Conservation (phyloP, 92 coral and sea anemone genomes). For the Nematostella vectensis region DNA sequence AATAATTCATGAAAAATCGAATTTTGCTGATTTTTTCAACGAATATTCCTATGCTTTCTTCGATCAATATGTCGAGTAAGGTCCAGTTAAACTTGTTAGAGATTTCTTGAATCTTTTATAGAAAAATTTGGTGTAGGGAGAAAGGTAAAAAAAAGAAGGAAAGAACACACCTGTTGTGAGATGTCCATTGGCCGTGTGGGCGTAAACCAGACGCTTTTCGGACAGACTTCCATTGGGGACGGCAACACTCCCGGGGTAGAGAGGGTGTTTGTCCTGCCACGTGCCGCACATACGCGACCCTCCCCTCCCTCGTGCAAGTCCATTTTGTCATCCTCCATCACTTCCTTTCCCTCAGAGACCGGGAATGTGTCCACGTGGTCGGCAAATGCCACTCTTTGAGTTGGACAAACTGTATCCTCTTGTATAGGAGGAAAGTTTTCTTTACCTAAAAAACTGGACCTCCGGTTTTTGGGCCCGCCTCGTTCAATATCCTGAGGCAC, state of each 20-base stretch:
- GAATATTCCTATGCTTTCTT: too few relatives aligned
- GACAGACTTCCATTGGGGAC: constrained; percentile 21
- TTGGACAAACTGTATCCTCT: neutral
- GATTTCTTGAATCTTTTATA: too few relatives aligned
- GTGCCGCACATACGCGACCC: neutral
- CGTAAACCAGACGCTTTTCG: neutral
- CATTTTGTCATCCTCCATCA: constrained; percentile 2
- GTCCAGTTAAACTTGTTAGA: too few relatives aligned
- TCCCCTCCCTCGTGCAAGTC: neutral
- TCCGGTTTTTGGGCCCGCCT: constrained; percentile 1
- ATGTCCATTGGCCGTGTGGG: constrained; percentile 21
- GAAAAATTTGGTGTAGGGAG: too few relatives aligned
- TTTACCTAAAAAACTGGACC: constrained; percentile 16
- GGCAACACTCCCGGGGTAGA: constrained; percentile 7
- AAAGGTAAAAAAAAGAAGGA: too few relatives aligned
- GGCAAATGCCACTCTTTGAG: neutral
- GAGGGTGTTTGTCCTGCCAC: neutral
- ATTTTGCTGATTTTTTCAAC: too few relatives aligned
- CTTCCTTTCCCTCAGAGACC: constrained; percentile 1
- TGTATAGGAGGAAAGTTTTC: constrained; percentile 11
- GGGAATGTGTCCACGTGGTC: neutral
- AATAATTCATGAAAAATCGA: too few relatives aligned
- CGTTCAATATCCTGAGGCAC: neutral
- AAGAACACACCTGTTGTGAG: constrained; percentile 19
- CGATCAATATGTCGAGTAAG: too few relatives aligned